These are phyloP conservation scores for Danio choprae DNA, from an alignment of 2,797 vertebrate species.

Conservation along the genomic window DNA sequence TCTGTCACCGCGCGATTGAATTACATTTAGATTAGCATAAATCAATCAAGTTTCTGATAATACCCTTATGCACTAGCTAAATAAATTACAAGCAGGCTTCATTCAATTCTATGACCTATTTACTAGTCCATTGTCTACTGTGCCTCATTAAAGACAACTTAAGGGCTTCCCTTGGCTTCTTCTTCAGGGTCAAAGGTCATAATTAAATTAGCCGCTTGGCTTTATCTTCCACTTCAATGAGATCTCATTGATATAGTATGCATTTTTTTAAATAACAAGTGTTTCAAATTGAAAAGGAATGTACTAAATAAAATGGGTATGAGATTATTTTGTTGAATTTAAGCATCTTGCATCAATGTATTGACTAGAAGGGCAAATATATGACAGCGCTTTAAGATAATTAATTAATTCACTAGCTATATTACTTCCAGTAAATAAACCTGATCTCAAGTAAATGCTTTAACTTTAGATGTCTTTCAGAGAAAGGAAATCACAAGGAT, in stretches of 20 bases:
- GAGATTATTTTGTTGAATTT: neutral
- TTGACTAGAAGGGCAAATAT: neutral
- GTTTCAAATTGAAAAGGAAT: neutral
- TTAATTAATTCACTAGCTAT: neutral
- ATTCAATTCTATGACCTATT: conserved; percentile 69
- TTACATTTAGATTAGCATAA: conserved; percentile 43
- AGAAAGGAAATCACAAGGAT: conserved; percentile 4
- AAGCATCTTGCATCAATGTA: neutral
- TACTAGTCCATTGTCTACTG: conserved; percentile 60
- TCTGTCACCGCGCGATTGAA: conserved; percentile 42
- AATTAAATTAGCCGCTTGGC: conserved; percentile 36
- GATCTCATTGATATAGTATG: neutral
- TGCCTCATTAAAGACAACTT: conserved; percentile 67
- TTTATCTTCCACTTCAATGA: conserved; percentile 29
- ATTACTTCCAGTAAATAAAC: conserved; percentile 46
- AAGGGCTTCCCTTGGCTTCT: conserved; percentile 47
- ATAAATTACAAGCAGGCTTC: conserved; percentile 59
- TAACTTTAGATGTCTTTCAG: conserved; percentile 1
- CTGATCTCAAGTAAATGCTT: neutral
- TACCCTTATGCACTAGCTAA: conserved; percentile 51
- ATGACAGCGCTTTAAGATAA: neutral
- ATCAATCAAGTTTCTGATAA: conserved; percentile 49
- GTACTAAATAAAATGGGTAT: neutral
- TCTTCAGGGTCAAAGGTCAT: conserved; percentile 40
- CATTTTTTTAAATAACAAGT: conserved; percentile 18